Conservation (phyloP, 2,797 vertebrate genomes). For the Mycteria americana region DNA sequence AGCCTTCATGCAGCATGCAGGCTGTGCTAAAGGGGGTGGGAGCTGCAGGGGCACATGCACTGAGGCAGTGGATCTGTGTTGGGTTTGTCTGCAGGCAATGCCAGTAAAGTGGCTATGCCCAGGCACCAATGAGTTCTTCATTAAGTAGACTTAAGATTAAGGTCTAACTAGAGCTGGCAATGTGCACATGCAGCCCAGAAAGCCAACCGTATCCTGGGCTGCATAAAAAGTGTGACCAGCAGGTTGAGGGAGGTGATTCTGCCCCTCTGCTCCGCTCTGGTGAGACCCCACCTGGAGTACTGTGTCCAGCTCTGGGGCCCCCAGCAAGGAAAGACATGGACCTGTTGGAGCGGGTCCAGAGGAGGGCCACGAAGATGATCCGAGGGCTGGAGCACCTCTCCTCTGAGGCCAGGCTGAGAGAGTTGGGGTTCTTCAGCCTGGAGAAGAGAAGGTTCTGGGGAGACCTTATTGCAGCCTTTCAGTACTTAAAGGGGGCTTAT, state of each 20-base stretch:
- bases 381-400: not conserved
- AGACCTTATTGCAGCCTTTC: accelerated
- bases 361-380: too few species aligned
- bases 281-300: not conserved
- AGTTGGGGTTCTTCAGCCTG: not conserved
- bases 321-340: accelerated
- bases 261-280: accelerated
- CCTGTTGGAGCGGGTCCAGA: not conserved
- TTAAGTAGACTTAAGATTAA: not conserved
- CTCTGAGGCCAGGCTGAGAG: not conserved
- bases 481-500: not conserved
- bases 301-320: accelerated
- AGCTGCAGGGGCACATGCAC: not conserved
- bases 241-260: not conserved
- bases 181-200: accelerated
- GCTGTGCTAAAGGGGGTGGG: not conserved
- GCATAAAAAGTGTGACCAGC: not conserved
- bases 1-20: not conserved
- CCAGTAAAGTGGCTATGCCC: not conserved
- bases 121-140: not conserved
- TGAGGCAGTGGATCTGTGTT: not conserved
- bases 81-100: not conserved
- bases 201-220: accelerated
- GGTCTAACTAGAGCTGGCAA: not conserved
- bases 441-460: not conserved